phyloP scores from a whole-genome alignment of 2,888 invertebrate species.

The Eilema caniola region DNA sequence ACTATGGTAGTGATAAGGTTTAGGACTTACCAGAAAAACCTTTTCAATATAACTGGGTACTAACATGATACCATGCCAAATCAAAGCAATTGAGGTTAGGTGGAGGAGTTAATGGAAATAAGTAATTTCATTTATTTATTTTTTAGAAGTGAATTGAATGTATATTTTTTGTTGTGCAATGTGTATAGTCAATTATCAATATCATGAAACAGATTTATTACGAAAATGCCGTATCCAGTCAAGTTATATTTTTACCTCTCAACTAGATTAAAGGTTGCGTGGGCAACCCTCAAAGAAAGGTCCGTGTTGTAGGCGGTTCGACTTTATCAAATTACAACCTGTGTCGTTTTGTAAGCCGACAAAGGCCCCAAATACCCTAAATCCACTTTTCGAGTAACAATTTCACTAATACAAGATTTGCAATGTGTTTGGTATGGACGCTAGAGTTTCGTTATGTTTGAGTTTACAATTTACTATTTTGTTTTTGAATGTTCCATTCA shows the following conservation, averaged over 20 bases:
- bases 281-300: slow-evolving; percentile 81
- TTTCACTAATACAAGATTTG: slow-evolving; percentile 51
- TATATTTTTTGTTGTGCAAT: no score
- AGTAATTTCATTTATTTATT: no score
- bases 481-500: neutral
- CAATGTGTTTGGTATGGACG: neutral
- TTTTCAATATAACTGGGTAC: no score
- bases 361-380: slow-evolving; percentile 72
- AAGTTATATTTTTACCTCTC: slow-evolving; percentile 50
- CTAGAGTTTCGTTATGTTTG: neutral
- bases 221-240: slow-evolving; percentile 43
- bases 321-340: slow-evolving; percentile 87
- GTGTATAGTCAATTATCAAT: no score
- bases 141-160: no score
- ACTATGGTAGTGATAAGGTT: neutral
- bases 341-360: slow-evolving; percentile 83
- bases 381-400: slow-evolving; percentile 65
- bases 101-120: neutral
- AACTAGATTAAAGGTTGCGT: slow-evolving; percentile 76
- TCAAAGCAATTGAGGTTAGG: neutral
- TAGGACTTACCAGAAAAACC: no score
- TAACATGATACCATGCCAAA: neutral
- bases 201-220: neutral
- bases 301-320: slow-evolving; percentile 82
- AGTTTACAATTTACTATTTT: neutral